phyloP scores from a whole-genome alignment of 2,113 vertebrate species.

The Cichladusa arquata region DNA sequence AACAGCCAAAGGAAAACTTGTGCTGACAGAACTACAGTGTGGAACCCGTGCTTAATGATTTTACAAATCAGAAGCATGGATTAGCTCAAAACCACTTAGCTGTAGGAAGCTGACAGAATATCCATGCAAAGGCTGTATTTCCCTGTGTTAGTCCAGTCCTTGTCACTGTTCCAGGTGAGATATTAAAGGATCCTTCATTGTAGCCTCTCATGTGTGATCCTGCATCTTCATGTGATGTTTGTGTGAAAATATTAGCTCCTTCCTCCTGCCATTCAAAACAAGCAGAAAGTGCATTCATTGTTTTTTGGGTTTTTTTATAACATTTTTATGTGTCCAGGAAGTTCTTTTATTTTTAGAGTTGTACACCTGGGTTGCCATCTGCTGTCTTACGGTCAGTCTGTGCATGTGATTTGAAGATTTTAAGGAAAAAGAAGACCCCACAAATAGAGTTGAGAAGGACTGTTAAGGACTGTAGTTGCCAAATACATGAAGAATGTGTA shows the following conservation, averaged over 20 bases:
- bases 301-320: background rate
- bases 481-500: background rate
- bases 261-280: background rate
- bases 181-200: background rate
- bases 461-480: background rate
- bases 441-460: background rate
- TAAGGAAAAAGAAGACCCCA: background rate
- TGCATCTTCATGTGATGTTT: background rate
- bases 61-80: background rate
- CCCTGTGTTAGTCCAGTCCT: background rate
- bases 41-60: background rate
- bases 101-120: background rate
- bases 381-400: background rate
- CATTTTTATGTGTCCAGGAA: rapidly evolving
- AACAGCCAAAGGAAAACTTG: background rate
- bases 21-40: background rate
- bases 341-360: background rate
- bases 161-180: background rate
- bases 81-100: background rate
- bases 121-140: background rate
- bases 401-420: background rate
- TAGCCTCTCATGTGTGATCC: background rate
- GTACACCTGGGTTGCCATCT: background rate
- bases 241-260: background rate
- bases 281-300: background rate